Evolutionary conservation across 92 coral and sea anemone genomes (phyloP).

Genomic region (Pocillopora meandrina): DNA sequence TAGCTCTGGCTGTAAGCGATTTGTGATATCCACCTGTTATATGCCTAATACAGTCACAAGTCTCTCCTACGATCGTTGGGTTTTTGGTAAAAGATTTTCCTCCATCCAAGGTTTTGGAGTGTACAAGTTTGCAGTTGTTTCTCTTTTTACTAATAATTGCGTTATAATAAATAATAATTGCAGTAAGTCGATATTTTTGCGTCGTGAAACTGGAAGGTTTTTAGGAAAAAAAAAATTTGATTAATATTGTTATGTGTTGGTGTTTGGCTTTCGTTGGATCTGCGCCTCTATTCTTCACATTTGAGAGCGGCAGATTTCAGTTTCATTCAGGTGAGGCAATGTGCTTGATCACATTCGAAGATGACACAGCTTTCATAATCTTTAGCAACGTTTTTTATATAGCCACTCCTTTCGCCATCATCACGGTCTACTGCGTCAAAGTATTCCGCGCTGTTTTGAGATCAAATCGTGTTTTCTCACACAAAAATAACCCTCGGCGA

Average conservation of each 20-base stretch:
- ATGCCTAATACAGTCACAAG: slow-evolving; percentile 47
- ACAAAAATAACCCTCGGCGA: slow-evolving; percentile 21
- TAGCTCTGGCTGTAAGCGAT: slow-evolving; percentile 58
- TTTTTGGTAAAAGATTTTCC: slow-evolving; percentile 38
- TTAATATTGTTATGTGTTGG: too few relatives aligned
- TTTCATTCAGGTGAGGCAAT: slow-evolving; percentile 47
- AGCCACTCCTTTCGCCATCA: slow-evolving; percentile 33
- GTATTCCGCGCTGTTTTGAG: slow-evolving; percentile 38
- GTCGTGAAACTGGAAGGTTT: too few relatives aligned
- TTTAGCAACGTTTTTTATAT: slow-evolving; percentile 13
- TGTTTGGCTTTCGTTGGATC: slow-evolving; percentile 5
- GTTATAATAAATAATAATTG: background rate
- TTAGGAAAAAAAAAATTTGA: too few relatives aligned
- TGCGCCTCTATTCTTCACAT: slow-evolving; percentile 15
- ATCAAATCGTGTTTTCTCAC: slow-evolving; percentile 37
- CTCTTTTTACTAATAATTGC: background rate
- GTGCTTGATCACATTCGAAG: slow-evolving; percentile 45
- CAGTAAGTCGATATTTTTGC: background rate
- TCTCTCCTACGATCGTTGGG: slow-evolving; percentile 35
- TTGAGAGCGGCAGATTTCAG: background rate
- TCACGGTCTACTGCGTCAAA: slow-evolving; percentile 35
- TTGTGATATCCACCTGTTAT: slow-evolving; percentile 48
- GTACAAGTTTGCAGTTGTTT: background rate
- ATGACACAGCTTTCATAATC: slow-evolving; percentile 23
- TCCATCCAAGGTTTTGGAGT: slow-evolving; percentile 36